A percentile compares a stretch with the other conserved stretches of the same genome.
Evolutionary conservation across 1,140 invertebrate species (phyloP).

Genomic region (Holcopasites calliopsidis): DNA sequence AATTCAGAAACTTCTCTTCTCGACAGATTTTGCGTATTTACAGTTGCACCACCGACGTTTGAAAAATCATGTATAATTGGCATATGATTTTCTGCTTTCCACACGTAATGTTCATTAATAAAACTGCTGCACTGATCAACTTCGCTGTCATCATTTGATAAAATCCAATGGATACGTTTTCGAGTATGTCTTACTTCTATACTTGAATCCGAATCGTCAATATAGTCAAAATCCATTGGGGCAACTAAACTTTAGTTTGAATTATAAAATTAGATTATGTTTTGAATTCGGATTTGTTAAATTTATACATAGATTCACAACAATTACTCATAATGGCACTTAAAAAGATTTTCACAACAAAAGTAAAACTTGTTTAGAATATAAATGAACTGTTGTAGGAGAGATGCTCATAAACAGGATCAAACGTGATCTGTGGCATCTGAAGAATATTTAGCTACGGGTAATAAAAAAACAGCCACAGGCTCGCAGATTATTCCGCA

Average conservation of each 20-base stretch:
- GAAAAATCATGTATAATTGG: constrained; percentile 1
- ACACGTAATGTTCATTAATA: neutral
- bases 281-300: too few relatives aligned
- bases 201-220: too few relatives aligned
- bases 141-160: neutral
- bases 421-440: neutral
- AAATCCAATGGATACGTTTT: neutral
- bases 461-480: too few relatives aligned
- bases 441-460: too few relatives aligned
- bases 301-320: neutral
- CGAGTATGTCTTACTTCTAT: neutral
- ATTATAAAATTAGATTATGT: too few relatives aligned
- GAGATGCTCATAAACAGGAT: neutral
- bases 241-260: neutral
- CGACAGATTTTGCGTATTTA: constrained; percentile 11
- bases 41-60: neutral
- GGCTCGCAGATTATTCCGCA: too few relatives aligned
- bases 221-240: neutral
- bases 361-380: neutral
- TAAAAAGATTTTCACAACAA: neutral
- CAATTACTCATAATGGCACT: neutral
- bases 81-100: neutral
- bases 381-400: neutral
- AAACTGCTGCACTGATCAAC: neutral
- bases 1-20: constrained; percentile 35